Evolutionary conservation across 1,140 invertebrate genomes (phyloP).

Genomic region (Drosophila obscura): DNA sequence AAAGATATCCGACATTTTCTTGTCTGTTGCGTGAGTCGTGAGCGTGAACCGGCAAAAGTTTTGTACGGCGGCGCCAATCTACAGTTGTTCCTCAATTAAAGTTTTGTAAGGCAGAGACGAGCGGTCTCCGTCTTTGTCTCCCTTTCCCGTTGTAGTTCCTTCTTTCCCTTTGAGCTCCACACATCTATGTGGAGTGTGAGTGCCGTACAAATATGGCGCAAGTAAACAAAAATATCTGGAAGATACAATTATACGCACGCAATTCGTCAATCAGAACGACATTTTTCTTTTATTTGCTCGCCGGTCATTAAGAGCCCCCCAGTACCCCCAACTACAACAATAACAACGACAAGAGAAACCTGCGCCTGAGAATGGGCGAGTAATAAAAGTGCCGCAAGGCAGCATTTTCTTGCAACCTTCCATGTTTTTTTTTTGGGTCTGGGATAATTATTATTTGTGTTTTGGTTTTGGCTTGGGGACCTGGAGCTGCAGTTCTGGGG

Average conservation of each 20-base stretch:
- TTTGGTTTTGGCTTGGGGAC: conserved; percentile 31
- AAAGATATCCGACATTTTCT: conserved; percentile 77
- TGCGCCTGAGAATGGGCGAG: conserved; percentile 49
- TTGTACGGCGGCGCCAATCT: conserved; percentile 48
- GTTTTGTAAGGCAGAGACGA: conserved; percentile 38
- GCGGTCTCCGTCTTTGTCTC: conserved; percentile 7
- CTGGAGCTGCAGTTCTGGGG: conserved; percentile 26
- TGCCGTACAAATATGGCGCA: conserved; percentile 60
- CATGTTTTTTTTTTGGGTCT: conserved; percentile 27
- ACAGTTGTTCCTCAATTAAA: conserved; percentile 81
- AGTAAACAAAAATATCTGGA: conserved; percentile 79
- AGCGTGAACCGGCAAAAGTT: conserved; percentile 51
- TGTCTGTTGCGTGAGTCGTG: conserved; percentile 66
- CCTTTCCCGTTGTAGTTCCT: background rate
- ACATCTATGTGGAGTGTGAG: conserved; percentile 38
- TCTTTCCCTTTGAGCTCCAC: conserved; percentile 10
- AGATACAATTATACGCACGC: conserved; percentile 84
- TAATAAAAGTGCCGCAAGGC: conserved; percentile 80
- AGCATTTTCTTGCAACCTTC: conserved; percentile 48
- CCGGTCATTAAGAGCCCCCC: conserved; percentile 62
- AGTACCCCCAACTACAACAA: no score
- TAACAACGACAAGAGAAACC: no score
- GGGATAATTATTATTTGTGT: conserved; percentile 53
- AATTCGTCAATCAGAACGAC: conserved; percentile 83
- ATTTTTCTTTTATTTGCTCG: conserved; percentile 83